Evolutionary conservation across 2,888 invertebrate genomes (phyloP).

Genomic region (Rhyacophila evoluta): DNA sequence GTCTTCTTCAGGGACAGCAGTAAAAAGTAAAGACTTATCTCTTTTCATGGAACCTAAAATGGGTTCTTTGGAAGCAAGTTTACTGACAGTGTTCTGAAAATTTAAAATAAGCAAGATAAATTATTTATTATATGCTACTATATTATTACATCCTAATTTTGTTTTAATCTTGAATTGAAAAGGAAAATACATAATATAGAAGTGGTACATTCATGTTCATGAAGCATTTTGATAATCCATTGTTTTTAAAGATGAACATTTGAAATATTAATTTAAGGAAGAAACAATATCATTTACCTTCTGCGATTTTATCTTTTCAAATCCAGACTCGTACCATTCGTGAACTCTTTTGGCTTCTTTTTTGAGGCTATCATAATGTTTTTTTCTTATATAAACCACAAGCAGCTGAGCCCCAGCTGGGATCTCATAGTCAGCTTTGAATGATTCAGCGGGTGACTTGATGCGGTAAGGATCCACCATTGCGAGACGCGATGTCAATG

Average conservation of each 20-base stretch:
- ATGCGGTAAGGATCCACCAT: conserved; percentile 87
- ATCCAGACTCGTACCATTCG: conserved; percentile 45
- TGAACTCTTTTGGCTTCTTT: conserved; percentile 62
- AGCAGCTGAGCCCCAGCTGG: conserved; percentile 86
- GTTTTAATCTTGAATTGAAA: too few relatives aligned
- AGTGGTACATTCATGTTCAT: too few relatives aligned
- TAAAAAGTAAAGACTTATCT: conserved; percentile 84
- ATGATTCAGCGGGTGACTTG: conserved; percentile 82
- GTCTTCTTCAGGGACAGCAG: conserved; percentile 86
- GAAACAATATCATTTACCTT: conserved; percentile 46
- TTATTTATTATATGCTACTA: too few relatives aligned
- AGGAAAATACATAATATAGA: too few relatives aligned
- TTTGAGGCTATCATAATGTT: conserved; percentile 71
- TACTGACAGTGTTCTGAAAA: neutral
- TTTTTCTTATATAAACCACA: conserved; percentile 78
- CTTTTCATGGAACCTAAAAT: conserved; percentile 77
- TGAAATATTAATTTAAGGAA: too few relatives aligned
- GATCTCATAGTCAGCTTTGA: conserved; percentile 76
- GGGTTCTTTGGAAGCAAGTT: conserved; percentile 62
- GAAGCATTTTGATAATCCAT: too few relatives aligned
- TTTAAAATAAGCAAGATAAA: neutral
- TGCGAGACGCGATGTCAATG: conserved; percentile 82
- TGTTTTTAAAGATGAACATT: too few relatives aligned
- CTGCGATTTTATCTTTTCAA: conserved; percentile 49
- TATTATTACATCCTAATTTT: too few relatives aligned